Conservation (phyloP, 1,140 invertebrate species). For the Trissolcus basalis region DNA sequence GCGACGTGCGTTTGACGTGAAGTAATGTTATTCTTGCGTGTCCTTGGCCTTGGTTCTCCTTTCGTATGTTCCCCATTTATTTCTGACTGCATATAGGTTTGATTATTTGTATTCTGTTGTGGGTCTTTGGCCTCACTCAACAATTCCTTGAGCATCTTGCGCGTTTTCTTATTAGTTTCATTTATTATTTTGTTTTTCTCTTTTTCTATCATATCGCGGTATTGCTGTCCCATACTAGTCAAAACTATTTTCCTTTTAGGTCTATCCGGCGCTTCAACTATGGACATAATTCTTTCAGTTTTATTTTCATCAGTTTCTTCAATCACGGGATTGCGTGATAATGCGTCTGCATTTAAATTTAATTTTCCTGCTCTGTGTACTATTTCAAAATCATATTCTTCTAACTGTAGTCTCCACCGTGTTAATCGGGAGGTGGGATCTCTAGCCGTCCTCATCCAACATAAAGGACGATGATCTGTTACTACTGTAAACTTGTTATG, state of each 20-base stretch:
- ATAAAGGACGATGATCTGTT: background rate
- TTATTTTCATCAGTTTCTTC: background rate
- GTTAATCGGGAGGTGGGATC: conserved; percentile 2
- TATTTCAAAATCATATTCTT: conserved; percentile 32
- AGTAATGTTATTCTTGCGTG: too few species aligned
- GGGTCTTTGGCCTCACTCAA: too few species aligned
- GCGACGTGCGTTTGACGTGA: too few species aligned
- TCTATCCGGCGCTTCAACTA: background rate
- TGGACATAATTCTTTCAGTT: background rate
- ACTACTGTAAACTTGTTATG: background rate
- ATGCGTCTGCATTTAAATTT: background rate
- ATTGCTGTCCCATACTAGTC: too few species aligned
- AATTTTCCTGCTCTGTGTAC: conserved; percentile 12
- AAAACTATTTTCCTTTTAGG: background rate
- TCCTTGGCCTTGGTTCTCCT: too few species aligned
- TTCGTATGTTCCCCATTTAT: too few species aligned
- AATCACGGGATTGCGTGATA: background rate
- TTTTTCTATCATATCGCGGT: too few species aligned
- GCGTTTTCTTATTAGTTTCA: too few species aligned
- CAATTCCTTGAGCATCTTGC: too few species aligned
- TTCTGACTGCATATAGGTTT: too few species aligned
- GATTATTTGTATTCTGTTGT: too few species aligned
- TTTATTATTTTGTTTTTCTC: too few species aligned
- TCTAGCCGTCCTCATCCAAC: conserved; percentile 1
- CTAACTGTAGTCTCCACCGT: background rate